Percentiles rank a stretch among this genome's conserved stretches.
phyloP scores from a whole-genome alignment of 2,888 invertebrate species.

The Gordius sp. region DNA sequence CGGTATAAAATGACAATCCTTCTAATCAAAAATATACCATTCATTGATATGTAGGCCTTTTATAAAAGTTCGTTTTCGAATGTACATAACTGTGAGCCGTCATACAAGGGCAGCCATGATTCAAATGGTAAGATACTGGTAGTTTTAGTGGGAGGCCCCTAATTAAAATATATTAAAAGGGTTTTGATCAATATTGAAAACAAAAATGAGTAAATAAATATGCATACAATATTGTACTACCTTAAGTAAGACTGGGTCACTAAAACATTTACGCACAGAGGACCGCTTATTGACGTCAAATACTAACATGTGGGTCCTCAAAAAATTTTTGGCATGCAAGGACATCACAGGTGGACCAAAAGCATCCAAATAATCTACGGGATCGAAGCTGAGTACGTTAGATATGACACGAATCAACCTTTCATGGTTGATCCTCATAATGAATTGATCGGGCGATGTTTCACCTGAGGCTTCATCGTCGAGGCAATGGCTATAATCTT shows the following conservation, averaged over 20 bases:
- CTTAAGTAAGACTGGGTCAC: conserved; percentile 1
- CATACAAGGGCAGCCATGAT: conserved; percentile 1
- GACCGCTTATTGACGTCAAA: conserved; percentile 2
- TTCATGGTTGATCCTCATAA: background rate
- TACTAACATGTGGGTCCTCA: background rate
- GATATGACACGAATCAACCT: background rate
- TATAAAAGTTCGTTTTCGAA: no score
- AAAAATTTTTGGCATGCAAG: background rate
- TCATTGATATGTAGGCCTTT: no score
- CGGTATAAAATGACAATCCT: no score
- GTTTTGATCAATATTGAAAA: no score
- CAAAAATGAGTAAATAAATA: background rate
- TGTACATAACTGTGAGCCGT: no score
- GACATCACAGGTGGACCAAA: background rate
- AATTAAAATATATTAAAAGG: background rate
- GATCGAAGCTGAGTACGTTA: background rate
- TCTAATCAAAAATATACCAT: no score
- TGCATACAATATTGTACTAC: background rate
- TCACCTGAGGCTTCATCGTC: background rate
- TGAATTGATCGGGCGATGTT: background rate
- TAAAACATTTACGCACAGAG: conserved; percentile 3
- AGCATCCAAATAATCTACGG: background rate
- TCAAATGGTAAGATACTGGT: background rate
- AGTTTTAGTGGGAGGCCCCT: conserved; percentile 6
- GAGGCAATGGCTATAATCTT: background rate